Evolutionary conservation across 1,140 invertebrate species (phyloP), one percentile per base, ranked within the genome.

Genomic region (Drosophila aff.): DNA sequence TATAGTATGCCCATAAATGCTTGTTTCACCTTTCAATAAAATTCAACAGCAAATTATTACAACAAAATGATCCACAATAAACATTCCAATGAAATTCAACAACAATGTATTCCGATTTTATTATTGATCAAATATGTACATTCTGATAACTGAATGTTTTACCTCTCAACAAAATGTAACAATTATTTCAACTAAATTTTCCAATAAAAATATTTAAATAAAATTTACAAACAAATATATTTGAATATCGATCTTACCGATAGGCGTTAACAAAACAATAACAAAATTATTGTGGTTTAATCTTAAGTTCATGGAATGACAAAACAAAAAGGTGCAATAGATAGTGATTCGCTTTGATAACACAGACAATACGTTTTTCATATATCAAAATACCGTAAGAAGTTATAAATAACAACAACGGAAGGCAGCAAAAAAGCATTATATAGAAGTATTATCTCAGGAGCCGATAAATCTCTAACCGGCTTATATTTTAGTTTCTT

Each of bases 291-390:
- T 28, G 23, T 33, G 16, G 5, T 26, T n/a, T 55, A 38, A 53
- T 53, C 18, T 53, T 44, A 46, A 67, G 33, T 72, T 69, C 13
- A 13, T 31, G 23, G 40, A 67, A n/a, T 55, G 15, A 21, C 47
- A 55, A 28, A 44, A 55, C 9, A 38, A 46, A 71, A 8, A 26
- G 23, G 26, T 26, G 11, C 47, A 71, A 31, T 16, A 38, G 62
- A 69, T 69, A 52, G 7, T 40, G 16, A 28, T 18, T 46, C 36
- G 7, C 4, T 15, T 10, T 38, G 67, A 52, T 65, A 65, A 16
- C 38, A 38, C 36, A 53, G 47, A 64, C 63, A 72, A 57, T 23
- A 26, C 6, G 3, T 40, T 63, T 5, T n/a, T 44, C 44, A 21
- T 57, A 13, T 57, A 47, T 15, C 38, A 2, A 52, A 46, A 38